Conservation (phyloP, 2,113 vertebrate genomes). For the Anser cygnoides region DNA sequence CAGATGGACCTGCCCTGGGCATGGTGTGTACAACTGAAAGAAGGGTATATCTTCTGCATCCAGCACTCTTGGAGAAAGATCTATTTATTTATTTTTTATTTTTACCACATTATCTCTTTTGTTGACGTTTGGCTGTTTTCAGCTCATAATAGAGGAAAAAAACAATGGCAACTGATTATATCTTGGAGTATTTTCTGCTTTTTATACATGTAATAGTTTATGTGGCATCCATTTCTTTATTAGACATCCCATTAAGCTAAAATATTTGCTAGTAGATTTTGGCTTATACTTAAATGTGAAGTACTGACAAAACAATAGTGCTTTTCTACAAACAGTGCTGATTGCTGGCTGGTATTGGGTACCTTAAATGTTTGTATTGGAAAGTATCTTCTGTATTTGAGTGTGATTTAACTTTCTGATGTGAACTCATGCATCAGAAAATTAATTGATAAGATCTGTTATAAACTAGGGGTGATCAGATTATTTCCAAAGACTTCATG, state of each 20-base stretch:
- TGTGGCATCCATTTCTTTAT: neutral
- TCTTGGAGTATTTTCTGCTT: neutral
- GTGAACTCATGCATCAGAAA: neutral
- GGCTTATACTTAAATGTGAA: neutral
- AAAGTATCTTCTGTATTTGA: neutral
- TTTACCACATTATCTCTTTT: neutral
- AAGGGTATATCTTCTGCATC: neutral
- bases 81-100: neutral
- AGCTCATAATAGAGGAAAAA: neutral
- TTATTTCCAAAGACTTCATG: neutral
- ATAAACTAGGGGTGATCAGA: neutral
- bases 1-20: neutral
- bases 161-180: neutral
- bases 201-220: neutral
- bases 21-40: neutral
- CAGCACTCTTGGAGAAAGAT: neutral
- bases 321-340: neutral
- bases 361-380: neutral
- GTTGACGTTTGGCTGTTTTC: neutral
- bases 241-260: neutral
- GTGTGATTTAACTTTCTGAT: neutral
- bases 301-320: accelerated
- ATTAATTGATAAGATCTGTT: neutral
- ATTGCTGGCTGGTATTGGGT: neutral
- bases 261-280: neutral